A percentile compares a stretch with the other conserved stretches of the same genome.
Conservation (phyloP, 2,113 vertebrate species). For the Limnothrissa miodon region DNA sequence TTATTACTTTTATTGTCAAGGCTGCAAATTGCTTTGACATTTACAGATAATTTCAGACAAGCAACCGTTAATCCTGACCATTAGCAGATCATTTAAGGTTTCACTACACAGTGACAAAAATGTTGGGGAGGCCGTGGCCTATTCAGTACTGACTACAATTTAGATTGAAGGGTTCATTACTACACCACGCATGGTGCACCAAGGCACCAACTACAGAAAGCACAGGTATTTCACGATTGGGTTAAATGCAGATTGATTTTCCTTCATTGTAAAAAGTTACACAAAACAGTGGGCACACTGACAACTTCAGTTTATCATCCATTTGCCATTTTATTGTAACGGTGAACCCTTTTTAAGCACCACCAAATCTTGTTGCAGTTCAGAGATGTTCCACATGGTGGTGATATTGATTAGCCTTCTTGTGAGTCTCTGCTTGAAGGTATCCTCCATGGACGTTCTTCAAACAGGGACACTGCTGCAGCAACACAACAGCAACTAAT, state of each 20-base stretch:
- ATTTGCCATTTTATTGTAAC: neutral
- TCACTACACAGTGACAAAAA: neutral
- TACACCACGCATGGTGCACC: no score
- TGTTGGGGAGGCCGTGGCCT: no score
- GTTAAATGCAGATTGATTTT: no score
- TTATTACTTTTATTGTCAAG: neutral
- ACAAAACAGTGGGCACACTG: no score
- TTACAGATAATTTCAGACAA: neutral
- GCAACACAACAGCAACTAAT: neutral
- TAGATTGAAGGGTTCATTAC: no score
- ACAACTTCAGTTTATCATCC: neutral
- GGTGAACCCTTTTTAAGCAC: neutral
- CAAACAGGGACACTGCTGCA: conserved; percentile 66
- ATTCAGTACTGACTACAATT: no score
- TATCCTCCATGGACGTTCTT: conserved; percentile 61
- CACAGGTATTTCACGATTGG: no score
- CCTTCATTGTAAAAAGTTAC: no score
- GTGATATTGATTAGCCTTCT: conserved; percentile 36
- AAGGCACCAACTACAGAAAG: no score
- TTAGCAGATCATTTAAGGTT: neutral
- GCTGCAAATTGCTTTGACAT: neutral
- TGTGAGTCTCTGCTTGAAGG: conserved; percentile 48
- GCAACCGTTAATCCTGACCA: neutral
- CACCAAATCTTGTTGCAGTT: neutral
- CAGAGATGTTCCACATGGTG: conserved; percentile 10